A percentile compares a stretch with the other conserved stretches of the same genome.
Conservation (phyloP, 2,888 invertebrate species). For the Drosophila eohydei region DNA sequence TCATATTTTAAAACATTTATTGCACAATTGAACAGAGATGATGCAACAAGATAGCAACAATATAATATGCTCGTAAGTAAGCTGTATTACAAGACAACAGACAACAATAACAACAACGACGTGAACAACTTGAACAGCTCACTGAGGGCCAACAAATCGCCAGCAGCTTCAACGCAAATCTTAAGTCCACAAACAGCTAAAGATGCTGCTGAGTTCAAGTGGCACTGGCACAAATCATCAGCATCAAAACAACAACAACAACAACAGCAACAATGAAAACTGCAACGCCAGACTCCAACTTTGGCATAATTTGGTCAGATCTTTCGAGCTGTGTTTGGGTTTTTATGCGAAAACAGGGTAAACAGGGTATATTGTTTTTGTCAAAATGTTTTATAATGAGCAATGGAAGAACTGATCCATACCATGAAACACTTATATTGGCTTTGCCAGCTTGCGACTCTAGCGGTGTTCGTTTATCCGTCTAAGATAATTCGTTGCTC, state of each 20-base stretch:
- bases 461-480: too few relatives aligned
- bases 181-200: conserved; percentile 20
- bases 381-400: too few relatives aligned
- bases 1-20: conserved; percentile 53
- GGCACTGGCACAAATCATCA: conserved; percentile 66
- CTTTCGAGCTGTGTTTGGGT: conserved; percentile 18
- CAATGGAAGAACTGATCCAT: not conserved
- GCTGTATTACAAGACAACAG: conserved; percentile 37
- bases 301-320: conserved; percentile 72
- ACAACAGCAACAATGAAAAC: conserved; percentile 16
- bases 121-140: conserved; percentile 21
- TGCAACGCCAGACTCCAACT: conserved; percentile 44
- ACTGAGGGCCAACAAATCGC: conserved; percentile 49
- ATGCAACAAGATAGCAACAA: conserved; percentile 43
- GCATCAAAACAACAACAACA: conserved; percentile 20
- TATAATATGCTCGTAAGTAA: conserved; percentile 25
- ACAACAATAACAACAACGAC: conserved; percentile 16
- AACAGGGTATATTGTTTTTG: not conserved
- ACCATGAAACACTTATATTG: not conserved
- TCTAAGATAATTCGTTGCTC: not conserved
- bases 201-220: conserved; percentile 60
- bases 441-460: not conserved
- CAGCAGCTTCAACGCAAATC: conserved; percentile 28
- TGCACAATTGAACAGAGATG: conserved; percentile 57
- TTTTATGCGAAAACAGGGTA: not conserved